Evolutionary conservation across 2,888 invertebrate genomes (phyloP), one percentile per base, ranked within the genome.

Genomic region (Anaspis maculata): DNA sequence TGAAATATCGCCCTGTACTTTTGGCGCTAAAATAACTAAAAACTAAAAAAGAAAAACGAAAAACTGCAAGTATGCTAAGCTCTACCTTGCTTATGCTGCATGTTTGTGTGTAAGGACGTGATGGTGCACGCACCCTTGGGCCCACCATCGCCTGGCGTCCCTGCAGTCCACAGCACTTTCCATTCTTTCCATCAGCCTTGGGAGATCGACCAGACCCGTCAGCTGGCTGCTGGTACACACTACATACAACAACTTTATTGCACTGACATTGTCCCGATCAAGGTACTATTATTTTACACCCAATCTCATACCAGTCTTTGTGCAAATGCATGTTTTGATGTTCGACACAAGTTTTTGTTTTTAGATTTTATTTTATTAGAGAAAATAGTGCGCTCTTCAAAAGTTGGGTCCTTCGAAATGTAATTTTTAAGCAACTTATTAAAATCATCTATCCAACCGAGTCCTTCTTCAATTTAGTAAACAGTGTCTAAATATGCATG

Each of bases 141-240:
- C 50, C 59, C 61, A 45, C 62, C 64, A 43, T 62, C 66, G 52
- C 61, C 65, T 42, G 58, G 60, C 50, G 57, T 59, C 46, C 64
- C 65, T 49, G 54, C 59, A 46, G 68, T 70, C 52, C 70, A 70
- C 64, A 66, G 68, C 54, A 66, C 70, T 51, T 68, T 69, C 61
- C 69, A 67, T 52, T 68, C 70, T 51, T 72, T 78, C 72, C 79
- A 77, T 69, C 79, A 79, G 68, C 76, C 75, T 49, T 78, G 78
- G 78, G 77, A 78, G 68, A 67, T 77, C 64, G 70, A 72, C 57
- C 75, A 75, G 61, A 71, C 74, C 55, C 69, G 76, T 63, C 68
- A 68, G 52, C 61, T 67, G 52, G 54, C 60, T 43, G 57, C 56
- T 42, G 57, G 57, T 52, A 51, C 59, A 46, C 62, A 62, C 57